Evolutionary conservation across 2,888 invertebrate species (phyloP).

Genomic region (Peribatodes rhomboidaria): DNA sequence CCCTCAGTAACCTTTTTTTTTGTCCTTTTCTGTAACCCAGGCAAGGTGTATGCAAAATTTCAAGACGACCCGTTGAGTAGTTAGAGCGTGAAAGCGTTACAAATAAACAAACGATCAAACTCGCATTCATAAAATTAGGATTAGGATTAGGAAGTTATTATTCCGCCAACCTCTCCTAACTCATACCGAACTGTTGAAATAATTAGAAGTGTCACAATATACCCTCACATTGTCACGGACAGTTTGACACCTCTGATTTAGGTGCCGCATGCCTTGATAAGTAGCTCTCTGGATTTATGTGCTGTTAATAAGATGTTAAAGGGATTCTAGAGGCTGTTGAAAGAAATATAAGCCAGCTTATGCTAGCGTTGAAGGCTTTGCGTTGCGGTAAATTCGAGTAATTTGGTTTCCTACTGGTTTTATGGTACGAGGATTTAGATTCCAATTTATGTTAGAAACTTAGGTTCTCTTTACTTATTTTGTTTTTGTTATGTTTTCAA

Average conservation of each 20-base stretch:
- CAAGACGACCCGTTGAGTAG: too few relatives aligned
- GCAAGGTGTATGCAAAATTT: too few relatives aligned
- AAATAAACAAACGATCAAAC: too few relatives aligned
- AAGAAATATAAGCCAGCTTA: conserved; percentile 27
- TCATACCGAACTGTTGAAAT: conserved; percentile 59
- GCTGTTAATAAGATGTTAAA: conserved; percentile 65
- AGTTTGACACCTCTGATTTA: conserved; percentile 74
- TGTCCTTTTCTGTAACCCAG: too few relatives aligned
- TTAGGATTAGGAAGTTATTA: too few relatives aligned
- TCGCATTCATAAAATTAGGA: too few relatives aligned
- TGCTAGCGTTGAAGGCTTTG: conserved; percentile 10
- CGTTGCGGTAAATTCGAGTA: conserved; percentile 15
- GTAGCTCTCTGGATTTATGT: conserved; percentile 62
- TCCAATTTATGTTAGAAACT: neutral
- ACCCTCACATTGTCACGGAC: conserved; percentile 70
- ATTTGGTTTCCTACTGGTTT: conserved; percentile 7
- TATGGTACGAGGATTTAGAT: too few relatives aligned
- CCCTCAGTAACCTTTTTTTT: too few relatives aligned
- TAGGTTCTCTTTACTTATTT: too few relatives aligned
- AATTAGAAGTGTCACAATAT: conserved; percentile 83
- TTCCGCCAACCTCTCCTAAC: conserved; percentile 50
- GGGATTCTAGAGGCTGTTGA: conserved; percentile 32
- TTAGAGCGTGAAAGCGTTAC: too few relatives aligned
- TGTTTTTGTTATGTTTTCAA: too few relatives aligned
- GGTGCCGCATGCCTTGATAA: conserved; percentile 60